Conservation (phyloP, 2,888 invertebrate genomes). For the Drosophila kambysellisi region DNA sequence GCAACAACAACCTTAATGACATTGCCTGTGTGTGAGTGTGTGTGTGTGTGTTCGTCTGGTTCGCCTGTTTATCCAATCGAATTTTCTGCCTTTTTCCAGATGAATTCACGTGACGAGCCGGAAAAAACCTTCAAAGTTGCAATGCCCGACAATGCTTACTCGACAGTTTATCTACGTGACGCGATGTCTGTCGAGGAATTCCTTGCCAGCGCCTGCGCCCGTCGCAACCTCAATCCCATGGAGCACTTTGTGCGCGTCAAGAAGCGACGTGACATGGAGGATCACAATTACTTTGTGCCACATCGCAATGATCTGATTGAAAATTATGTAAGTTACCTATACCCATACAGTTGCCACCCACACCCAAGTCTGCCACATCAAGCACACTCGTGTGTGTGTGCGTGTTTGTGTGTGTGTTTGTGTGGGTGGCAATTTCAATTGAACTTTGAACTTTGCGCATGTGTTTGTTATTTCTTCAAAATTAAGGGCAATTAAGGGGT, state of each 20-base stretch:
- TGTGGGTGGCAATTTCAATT: conserved; percentile 28
- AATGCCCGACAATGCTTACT: conserved; percentile 93
- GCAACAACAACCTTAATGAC: conserved; percentile 58
- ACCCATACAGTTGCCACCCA: not conserved
- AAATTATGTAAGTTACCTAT: conserved; percentile 92
- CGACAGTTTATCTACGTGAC: conserved; percentile 94
- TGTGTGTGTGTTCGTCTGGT: conserved; percentile 39
- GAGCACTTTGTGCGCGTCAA: conserved; percentile 98
- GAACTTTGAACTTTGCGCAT: conserved; percentile 43
- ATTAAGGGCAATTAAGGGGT: conserved; percentile 52
- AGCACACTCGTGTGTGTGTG: not conserved
- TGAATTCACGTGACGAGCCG: conserved; percentile 93
- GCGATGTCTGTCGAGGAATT: conserved; percentile 98
- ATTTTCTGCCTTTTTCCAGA: conserved; percentile 87
- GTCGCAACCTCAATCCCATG: conserved; percentile 96
- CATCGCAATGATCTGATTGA: conserved; percentile 97
- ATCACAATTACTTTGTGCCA: conserved; percentile 98
- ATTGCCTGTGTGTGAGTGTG: conserved; percentile 35
- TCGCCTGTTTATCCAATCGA: conserved; percentile 70
- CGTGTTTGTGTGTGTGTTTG: not conserved
- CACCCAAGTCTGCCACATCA: not conserved
- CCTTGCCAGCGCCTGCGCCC: conserved; percentile 95
- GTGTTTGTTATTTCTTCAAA: conserved; percentile 48
- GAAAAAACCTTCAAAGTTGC: conserved; percentile 96
- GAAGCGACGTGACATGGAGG: conserved; percentile 97